Conservation (phyloP, 1,140 invertebrate genomes). For the Euwallacea fornicatus region DNA sequence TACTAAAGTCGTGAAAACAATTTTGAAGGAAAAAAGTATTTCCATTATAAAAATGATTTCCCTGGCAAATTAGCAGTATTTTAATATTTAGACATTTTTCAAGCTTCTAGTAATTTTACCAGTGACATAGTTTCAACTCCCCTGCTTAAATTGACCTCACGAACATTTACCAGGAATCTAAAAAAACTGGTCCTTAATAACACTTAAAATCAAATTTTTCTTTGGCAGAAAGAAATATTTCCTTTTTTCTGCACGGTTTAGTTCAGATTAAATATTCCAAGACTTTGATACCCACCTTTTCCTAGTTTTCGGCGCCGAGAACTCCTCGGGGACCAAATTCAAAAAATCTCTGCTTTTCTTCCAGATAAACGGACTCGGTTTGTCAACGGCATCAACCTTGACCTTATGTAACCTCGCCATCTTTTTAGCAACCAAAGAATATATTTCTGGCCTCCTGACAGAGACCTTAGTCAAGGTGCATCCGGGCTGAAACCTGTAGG, state of each 20-base stretch:
- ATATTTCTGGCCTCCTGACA: conserved; percentile 71
- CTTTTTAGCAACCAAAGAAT: conserved; percentile 71
- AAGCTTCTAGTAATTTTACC: no score
- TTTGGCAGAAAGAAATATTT: no score
- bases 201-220: no score
- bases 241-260: no score
- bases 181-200: not conserved
- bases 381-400: conserved; percentile 50
- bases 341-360: conserved; percentile 74
- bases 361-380: conserved; percentile 68
- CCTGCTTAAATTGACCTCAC: no score
- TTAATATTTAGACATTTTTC: no score
- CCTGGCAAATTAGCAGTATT: no score
- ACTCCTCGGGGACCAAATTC: conserved; percentile 68
- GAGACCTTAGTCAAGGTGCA: conserved; percentile 71
- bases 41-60: no score
- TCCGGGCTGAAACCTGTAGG: conserved; percentile 90
- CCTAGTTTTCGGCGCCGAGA: conserved; percentile 63
- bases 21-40: no score
- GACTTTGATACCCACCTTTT: conserved; percentile 53
- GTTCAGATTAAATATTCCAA: no score
- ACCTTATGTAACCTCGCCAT: conserved; percentile 83
- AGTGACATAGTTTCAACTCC: no score
- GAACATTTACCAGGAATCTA: not conserved
- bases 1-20: no score